Evolutionary conservation across 2,797 vertebrate species (phyloP).

Genomic region (Masticophis lateralis): DNA sequence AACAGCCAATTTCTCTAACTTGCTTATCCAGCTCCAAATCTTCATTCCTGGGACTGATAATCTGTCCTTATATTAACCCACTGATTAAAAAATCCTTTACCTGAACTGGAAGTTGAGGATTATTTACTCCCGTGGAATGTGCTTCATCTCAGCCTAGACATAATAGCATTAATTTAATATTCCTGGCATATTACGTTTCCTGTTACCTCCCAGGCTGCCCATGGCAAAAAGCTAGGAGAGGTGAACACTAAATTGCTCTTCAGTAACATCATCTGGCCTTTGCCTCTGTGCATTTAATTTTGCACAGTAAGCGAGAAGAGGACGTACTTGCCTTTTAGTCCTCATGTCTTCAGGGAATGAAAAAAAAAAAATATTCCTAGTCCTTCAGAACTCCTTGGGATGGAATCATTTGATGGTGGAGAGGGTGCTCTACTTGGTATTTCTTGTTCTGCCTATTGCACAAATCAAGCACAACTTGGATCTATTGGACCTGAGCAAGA

Average conservation of each 20-base stretch:
- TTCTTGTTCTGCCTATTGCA: not conserved
- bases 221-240: constrained; percentile 6
- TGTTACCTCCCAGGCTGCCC: constrained; percentile 29
- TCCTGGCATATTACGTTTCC: constrained; percentile 34
- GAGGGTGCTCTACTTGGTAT: not conserved
- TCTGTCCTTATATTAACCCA: not conserved
- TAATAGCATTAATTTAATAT: constrained; percentile 49
- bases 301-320: constrained; percentile 3
- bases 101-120: constrained; percentile 16
- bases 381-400: not conserved
- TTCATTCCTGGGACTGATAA: constrained; percentile 9
- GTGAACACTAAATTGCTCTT: constrained; percentile 13
- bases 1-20: not conserved
- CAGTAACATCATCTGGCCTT: constrained; percentile 14
- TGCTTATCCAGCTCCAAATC: not conserved
- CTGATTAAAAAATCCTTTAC: not conserved
- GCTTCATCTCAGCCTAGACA: constrained; percentile 33
- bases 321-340: not conserved
- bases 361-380: not conserved
- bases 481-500: not conserved
- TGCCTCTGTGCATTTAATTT: constrained; percentile 27
- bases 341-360: not conserved
- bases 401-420: not conserved
- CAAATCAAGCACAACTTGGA: not conserved
- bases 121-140: constrained; percentile 37